Percentiles rank a stretch among this genome's conserved stretches.
Evolutionary conservation across 2,888 invertebrate species (phyloP).

Genomic region (Fragum sueziense): DNA sequence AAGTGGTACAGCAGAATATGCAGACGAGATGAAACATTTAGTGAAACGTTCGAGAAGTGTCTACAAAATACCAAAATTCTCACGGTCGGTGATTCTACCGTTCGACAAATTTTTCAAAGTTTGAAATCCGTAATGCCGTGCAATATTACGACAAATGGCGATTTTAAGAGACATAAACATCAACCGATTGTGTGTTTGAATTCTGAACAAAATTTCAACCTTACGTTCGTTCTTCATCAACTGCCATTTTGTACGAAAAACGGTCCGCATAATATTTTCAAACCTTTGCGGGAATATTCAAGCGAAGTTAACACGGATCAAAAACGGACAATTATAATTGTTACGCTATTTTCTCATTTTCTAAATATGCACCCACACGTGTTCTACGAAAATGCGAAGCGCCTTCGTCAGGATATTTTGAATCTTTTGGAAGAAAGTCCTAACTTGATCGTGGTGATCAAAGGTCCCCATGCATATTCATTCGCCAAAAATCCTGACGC

Average conservation of each 20-base stretch:
- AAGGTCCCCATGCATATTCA: slow-evolving; percentile 52
- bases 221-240: slow-evolving; percentile 38
- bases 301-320: slow-evolving; percentile 16
- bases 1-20: neutral
- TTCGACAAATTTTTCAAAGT: slow-evolving; percentile 36
- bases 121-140: slow-evolving; percentile 32
- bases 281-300: slow-evolving; percentile 29
- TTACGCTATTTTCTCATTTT: slow-evolving; percentile 43
- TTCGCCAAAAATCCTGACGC: slow-evolving; percentile 36
- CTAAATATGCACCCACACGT: slow-evolving; percentile 45
- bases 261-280: slow-evolving; percentile 38
- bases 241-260: slow-evolving; percentile 51
- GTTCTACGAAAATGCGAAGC: slow-evolving; percentile 30
- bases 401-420: slow-evolving; percentile 29
- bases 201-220: slow-evolving; percentile 27
- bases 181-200: slow-evolving; percentile 34
- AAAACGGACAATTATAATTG: slow-evolving; percentile 16
- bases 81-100: slow-evolving; percentile 49
- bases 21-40: neutral
- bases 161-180: slow-evolving; percentile 48
- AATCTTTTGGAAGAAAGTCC: slow-evolving; percentile 19
- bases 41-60: slow-evolving; percentile 5
- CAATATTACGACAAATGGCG: slow-evolving; percentile 32
- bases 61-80: slow-evolving; percentile 32
- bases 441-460: slow-evolving; percentile 37